Evolutionary conservation across 1,140 invertebrate species (phyloP), one percentile per base, ranked within the genome.

Genomic region (Sitodiplosis mosellana): DNA sequence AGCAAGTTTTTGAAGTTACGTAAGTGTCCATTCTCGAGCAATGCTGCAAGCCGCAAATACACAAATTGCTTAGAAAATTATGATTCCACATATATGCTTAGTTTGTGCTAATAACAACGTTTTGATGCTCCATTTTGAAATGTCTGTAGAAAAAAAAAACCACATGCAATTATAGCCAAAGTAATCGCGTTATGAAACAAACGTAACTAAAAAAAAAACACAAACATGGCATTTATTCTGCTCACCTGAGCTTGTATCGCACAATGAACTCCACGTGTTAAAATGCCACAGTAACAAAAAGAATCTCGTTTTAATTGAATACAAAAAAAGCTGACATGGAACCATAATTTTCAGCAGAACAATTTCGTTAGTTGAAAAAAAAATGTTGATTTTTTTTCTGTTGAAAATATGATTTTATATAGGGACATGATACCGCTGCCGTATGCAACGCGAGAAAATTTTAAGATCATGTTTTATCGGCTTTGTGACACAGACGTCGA

Each of bases 391-490:
- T 6, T n/a, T n/a, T 17, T 38, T 5, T 38, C 14, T 38, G 5
- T 14, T 38, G 12, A n/a, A n/a, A 17, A 4, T 38, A 38, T n/a
- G n/a, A n/a, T n/a, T n/a, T n/a, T 20, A 69, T 70, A 49, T 60
- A 78, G 76, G 10, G 73, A 78, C 52, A 69, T 76, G 59, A 51
- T 76, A 8, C 74, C 74, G 10, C 56, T 78, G 19, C 75, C 75
- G 0, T 69, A 69, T 3, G 61, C 66, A 47, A 74, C 71, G 2
- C 61, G 67, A 43, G 70, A 75, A 43, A 72, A 72, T 51, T 71
- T 70, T 54, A 71, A 70, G 51, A 64, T 74, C 0, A 74, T 75
- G 46, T 64, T 77, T 12, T 77, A 75, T 54, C 72, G 77, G 5
- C 57, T 84, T 11, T 65, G 60, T 37, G 73, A 78, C 48, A 65